phyloP scores from a whole-genome alignment of 2,888 invertebrate genomes.

The Halocaridina rubra region DNA sequence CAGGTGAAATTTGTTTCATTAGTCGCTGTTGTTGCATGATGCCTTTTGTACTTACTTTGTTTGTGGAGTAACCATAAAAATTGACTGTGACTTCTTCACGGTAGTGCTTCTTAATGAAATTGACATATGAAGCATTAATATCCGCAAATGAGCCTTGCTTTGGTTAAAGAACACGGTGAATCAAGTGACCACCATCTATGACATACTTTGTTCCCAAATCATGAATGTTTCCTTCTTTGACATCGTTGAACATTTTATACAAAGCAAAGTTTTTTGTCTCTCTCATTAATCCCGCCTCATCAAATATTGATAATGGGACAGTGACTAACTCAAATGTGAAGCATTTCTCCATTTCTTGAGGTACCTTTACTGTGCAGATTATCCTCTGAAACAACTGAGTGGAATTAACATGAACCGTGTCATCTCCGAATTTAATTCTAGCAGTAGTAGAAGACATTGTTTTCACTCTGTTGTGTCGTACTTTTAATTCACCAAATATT shows the following conservation, averaged over 20 bases:
- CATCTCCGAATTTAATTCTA: background rate
- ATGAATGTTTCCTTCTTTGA: constrained; percentile 38
- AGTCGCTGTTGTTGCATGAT: constrained; percentile 32
- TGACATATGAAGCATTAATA: constrained; percentile 63
- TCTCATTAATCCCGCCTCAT: constrained; percentile 1
- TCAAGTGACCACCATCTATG: constrained; percentile 65
- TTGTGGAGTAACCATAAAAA: constrained; percentile 64
- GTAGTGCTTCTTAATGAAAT: constrained; percentile 64
- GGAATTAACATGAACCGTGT: background rate
- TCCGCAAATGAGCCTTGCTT: constrained; percentile 64
- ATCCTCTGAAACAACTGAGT: constrained; percentile 4
- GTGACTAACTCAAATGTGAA: background rate
- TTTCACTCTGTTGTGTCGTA: background rate
- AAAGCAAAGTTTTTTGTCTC: background rate
- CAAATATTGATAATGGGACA: background rate
- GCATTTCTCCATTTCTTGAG: background rate
- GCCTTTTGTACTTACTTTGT: constrained; percentile 64
- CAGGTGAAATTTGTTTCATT: constrained; percentile 27
- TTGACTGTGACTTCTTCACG: constrained; percentile 61
- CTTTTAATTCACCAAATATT: background rate
- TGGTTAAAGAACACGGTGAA: constrained; percentile 64
- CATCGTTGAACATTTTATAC: constrained; percentile 35
- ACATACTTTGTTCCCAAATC: constrained; percentile 46
- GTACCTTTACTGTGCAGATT: background rate
- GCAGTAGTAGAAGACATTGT: background rate